Evolutionary conservation across 1,140 invertebrate genomes (phyloP).

Genomic region (Macrosteles quadrilineatus): DNA sequence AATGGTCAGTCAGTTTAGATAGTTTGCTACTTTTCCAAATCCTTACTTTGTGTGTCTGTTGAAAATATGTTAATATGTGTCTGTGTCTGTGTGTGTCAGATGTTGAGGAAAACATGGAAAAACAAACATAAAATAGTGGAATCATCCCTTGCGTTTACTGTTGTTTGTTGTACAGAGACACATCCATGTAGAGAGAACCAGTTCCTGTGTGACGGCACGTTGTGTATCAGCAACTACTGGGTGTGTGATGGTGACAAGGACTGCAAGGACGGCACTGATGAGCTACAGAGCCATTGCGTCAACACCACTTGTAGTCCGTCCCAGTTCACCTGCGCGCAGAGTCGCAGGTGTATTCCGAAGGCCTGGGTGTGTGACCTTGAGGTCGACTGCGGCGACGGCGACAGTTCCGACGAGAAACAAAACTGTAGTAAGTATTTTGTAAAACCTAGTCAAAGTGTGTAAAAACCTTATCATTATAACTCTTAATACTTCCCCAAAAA

Average conservation of each 20-base stretch:
- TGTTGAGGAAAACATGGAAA: too few species aligned
- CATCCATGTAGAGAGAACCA: slow-evolving; percentile 47
- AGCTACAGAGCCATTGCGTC: slow-evolving; percentile 47
- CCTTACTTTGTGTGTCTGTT: too few species aligned
- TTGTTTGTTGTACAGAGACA: too few species aligned
- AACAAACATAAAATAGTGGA: too few species aligned
- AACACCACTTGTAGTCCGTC: slow-evolving; percentile 44
- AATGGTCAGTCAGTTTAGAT: too few species aligned
- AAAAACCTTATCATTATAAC: too few species aligned
- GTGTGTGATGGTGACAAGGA: slow-evolving; percentile 54
- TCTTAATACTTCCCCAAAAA: too few species aligned
- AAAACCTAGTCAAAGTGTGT: too few species aligned
- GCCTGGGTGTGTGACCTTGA: slow-evolving; percentile 80
- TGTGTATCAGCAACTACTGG: slow-evolving; percentile 55
- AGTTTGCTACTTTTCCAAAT: too few species aligned
- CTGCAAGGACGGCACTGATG: slow-evolving; percentile 51
- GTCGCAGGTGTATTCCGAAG: slow-evolving; percentile 59
- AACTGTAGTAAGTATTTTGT: slow-evolving; percentile 59
- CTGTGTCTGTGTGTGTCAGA: too few species aligned
- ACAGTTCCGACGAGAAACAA: slow-evolving; percentile 61
- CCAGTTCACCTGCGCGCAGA: slow-evolving; percentile 48
- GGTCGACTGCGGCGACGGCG: slow-evolving; percentile 70
- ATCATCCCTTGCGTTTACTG: too few species aligned
- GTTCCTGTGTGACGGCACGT: slow-evolving; percentile 55
- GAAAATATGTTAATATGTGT: too few species aligned